phyloP scores from a whole-genome alignment of 2,113 vertebrate genomes.

The Calyptommatus sinebrachiatus region DNA sequence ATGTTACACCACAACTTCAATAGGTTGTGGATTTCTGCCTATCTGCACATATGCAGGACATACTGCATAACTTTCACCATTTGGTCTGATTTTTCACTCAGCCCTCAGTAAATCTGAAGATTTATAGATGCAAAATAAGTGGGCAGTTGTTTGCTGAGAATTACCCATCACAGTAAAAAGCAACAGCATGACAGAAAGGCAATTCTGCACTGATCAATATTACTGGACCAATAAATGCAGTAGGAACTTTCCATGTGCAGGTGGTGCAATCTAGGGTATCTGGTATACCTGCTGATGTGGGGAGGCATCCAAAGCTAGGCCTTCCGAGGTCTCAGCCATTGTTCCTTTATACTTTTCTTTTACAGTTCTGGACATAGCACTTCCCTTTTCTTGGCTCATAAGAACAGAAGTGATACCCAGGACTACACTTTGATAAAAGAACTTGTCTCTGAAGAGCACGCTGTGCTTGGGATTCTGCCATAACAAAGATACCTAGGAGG shows the following conservation, averaged over 20 bases:
- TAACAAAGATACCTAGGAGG: neutral
- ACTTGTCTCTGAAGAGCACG: no score
- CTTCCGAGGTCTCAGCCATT: neutral
- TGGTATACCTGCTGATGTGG: no score
- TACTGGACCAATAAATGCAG: no score
- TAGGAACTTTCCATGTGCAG: no score
- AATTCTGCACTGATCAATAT: no score
- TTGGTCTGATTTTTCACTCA: no score
- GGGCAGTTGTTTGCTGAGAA: no score
- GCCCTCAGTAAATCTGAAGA: no score
- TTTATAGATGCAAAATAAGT: no score
- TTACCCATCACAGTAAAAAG: neutral
- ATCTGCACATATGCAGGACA: neutral
- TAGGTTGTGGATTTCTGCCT: neutral
- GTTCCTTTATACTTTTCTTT: neutral
- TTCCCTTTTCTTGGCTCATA: neutral
- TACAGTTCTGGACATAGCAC: neutral
- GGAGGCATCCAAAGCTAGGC: neutral
- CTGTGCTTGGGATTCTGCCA: neutral
- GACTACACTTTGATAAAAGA: neutral
- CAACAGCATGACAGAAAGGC: neutral
- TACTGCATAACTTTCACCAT: no score
- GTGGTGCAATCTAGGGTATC: no score
- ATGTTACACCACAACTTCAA: neutral
- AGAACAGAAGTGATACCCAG: no score